Percentiles rank a stretch among this genome's conserved stretches.
These are phyloP conservation scores for Actinemys pallida DNA, from an alignment of 2,113 vertebrate genomes.

Conservation along the genomic window DNA sequence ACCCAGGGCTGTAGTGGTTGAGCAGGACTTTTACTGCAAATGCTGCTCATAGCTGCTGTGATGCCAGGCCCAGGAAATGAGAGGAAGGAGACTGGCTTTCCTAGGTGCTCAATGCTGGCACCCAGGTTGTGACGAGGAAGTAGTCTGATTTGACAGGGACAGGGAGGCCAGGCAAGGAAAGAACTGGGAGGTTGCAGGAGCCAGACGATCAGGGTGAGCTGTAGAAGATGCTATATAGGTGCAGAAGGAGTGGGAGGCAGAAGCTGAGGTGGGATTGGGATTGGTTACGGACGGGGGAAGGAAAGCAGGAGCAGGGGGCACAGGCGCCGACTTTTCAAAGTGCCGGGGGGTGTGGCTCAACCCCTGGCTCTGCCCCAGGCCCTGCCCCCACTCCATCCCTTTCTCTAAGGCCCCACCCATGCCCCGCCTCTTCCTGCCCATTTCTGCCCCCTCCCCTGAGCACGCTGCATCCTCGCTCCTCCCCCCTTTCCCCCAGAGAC, in stretches of 20 bases:
- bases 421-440: too few species aligned
- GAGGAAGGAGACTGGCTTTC: neutral
- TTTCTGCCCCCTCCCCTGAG: too few species aligned
- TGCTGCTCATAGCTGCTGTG: neutral
- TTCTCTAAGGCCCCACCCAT: too few species aligned
- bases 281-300: neutral
- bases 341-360: too few species aligned
- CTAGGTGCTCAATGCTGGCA: neutral
- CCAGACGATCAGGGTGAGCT: neutral
- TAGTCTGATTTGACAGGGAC: neutral
- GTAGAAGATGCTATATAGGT: neutral
- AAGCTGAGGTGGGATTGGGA: neutral
- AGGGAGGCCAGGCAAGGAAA: neutral
- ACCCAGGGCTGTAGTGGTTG: neutral
- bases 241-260: too few species aligned
- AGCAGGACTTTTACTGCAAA: neutral
- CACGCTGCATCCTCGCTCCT: too few species aligned
- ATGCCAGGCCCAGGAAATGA: neutral
- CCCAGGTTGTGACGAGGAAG: neutral
- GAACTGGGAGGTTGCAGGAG: neutral
- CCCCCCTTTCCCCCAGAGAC: too few species aligned
- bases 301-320: neutral
- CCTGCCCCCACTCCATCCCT: too few species aligned
- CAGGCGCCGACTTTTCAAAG: too few species aligned
- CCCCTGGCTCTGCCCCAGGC: too few species aligned